A percentile compares a stretch with the other conserved stretches of the same genome.
These are phyloP conservation scores for Troilus luridus DNA, from an alignment of 2,888 invertebrate genomes.

Conservation along the genomic window DNA sequence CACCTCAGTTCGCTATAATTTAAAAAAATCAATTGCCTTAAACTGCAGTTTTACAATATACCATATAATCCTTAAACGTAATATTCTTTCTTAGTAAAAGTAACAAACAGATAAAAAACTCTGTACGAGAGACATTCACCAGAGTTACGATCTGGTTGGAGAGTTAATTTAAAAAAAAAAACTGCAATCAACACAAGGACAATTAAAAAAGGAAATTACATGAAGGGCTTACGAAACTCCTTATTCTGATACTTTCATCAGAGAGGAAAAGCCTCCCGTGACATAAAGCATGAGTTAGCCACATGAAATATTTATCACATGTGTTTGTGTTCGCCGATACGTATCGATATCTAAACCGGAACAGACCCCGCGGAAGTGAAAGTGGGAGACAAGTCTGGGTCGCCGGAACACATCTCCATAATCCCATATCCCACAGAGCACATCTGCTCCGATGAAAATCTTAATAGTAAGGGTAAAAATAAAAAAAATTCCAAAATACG, in stretches of 20 bases:
- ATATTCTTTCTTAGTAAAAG: neutral
- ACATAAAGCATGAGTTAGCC: neutral
- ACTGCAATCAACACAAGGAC: neutral
- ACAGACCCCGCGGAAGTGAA: slow-evolving; percentile 4
- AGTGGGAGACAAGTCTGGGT: neutral
- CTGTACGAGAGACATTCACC: neutral
- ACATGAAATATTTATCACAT: slow-evolving; percentile 30
- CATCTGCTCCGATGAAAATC: neutral
- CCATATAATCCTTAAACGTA: neutral
- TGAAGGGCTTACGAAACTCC: neutral
- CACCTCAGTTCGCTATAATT: neutral
- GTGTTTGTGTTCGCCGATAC: neutral
- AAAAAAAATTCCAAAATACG: neutral
- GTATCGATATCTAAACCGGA: slow-evolving; percentile 1
- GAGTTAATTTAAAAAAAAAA: neutral
- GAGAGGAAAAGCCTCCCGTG: neutral
- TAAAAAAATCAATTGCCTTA: neutral
- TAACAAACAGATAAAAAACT: neutral
- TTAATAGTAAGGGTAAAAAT: neutral
- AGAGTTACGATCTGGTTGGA: neutral
- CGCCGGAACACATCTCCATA: neutral
- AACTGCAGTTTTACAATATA: neutral
- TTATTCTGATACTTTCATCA: neutral
- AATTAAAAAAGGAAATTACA: neutral
- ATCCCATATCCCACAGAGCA: neutral